These are phyloP conservation scores for Drosophila ironensis DNA, from an alignment of 1,140 invertebrate species.

Conservation along the genomic window DNA sequence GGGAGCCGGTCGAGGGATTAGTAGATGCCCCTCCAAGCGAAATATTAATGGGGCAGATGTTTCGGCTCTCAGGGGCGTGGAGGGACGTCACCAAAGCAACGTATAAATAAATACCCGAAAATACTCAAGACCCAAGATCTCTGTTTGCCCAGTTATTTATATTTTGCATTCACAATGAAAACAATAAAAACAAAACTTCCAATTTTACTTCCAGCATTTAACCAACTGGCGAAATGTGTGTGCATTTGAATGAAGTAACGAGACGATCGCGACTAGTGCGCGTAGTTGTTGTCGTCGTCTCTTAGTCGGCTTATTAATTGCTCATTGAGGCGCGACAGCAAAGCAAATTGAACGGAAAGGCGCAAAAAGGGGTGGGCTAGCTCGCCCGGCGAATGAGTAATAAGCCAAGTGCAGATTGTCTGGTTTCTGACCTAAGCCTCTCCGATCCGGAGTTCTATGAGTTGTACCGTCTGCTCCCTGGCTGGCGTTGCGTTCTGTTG, in stretches of 20 bases:
- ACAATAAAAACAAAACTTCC: too few species aligned
- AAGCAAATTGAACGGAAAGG: too few species aligned
- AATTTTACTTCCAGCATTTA: too few species aligned
- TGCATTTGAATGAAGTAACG: not conserved
- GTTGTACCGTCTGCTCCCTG: too few species aligned
- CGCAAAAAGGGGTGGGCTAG: not conserved
- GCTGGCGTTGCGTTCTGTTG: too few species aligned
- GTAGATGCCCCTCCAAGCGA: not conserved
- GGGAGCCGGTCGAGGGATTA: slow-evolving; percentile 29
- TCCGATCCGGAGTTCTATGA: not conserved
- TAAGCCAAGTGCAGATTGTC: slow-evolving; percentile 16
- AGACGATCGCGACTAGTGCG: too few species aligned
- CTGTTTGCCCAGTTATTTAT: not conserved
- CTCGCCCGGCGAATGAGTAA: slow-evolving; percentile 12
- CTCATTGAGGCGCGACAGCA: slow-evolving; percentile 1
- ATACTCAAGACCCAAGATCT: not conserved
- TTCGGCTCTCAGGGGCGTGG: slow-evolving; percentile 8
- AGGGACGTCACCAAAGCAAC: not conserved
- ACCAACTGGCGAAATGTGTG: slow-evolving; percentile 25
- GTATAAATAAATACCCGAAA: too few species aligned
- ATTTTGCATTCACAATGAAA: too few species aligned
- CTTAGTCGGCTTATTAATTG: slow-evolving; percentile 15
- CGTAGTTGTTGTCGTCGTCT: not conserved
- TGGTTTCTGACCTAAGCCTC: slow-evolving; percentile 11
- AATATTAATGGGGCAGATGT: slow-evolving; percentile 23